Percentiles rank a stretch among this genome's conserved stretches.
Evolutionary conservation across 2,888 invertebrate genomes (phyloP).

Genomic region (Coelogynopora nodosa): DNA sequence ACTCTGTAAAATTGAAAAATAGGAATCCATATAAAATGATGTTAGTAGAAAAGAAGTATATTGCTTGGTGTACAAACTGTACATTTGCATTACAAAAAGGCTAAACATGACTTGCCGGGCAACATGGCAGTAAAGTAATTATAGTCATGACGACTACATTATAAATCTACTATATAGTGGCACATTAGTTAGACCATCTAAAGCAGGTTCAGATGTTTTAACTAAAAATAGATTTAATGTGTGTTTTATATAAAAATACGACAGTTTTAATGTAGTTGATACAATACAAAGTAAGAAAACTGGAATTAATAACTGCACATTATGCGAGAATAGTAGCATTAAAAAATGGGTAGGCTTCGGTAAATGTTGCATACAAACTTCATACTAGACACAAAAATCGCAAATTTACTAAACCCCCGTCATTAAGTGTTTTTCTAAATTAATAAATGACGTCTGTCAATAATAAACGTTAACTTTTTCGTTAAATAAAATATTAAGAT

Average conservation of each 20-base stretch:
- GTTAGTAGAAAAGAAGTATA: not conserved
- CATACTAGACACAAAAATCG: not conserved
- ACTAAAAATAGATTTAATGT: not conserved
- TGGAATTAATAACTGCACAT: not conserved
- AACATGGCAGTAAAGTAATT: not conserved
- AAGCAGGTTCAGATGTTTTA: not conserved
- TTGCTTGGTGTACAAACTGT: not conserved
- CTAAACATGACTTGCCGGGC: not conserved
- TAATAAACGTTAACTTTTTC: too few relatives aligned
- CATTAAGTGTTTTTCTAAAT: too few relatives aligned
- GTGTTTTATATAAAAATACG: not conserved
- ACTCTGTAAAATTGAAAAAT: too few relatives aligned
- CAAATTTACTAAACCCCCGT: not conserved
- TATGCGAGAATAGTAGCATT: not conserved
- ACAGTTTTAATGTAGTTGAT: not conserved
- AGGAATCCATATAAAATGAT: too few relatives aligned
- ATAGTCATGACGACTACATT: conserved; percentile 3
- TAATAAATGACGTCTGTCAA: not conserved
- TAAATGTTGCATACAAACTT: not conserved
- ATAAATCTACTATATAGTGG: not conserved
- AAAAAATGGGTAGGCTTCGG: too few relatives aligned
- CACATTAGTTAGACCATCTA: not conserved
- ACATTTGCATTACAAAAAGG: not conserved
- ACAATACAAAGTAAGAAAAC: not conserved
- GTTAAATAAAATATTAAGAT: too few relatives aligned